phyloP scores from a whole-genome alignment of 2,888 invertebrate genomes.

The Trimorus sp. region DNA sequence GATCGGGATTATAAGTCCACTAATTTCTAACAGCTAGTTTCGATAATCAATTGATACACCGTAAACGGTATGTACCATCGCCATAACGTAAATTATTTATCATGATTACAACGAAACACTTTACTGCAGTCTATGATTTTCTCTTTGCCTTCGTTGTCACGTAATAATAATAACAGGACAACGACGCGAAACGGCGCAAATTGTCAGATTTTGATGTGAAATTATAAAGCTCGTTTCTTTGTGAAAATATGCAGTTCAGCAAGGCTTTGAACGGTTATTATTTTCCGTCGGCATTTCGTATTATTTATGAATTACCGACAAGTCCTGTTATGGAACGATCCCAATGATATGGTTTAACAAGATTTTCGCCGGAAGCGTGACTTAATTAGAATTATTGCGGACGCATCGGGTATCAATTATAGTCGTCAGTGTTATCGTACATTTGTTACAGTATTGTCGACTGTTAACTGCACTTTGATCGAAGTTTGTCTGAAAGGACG shows the following conservation, averaged over 20 bases:
- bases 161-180: slow-evolving; percentile 11
- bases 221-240: slow-evolving; percentile 11
- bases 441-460: too few relatives aligned
- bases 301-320: neutral
- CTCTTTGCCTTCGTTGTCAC: neutral
- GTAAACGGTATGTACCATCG: neutral
- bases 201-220: slow-evolving; percentile 7
- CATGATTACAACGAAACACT: slow-evolving; percentile 2
- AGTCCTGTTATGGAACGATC: neutral
- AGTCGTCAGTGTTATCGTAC: too few relatives aligned
- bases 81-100: neutral
- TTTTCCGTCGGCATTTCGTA: neutral
- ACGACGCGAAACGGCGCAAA: slow-evolving; percentile 7
- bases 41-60: neutral
- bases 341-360: neutral
- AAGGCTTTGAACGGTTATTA: neutral
- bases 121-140: slow-evolving; percentile 14
- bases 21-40: neutral
- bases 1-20: too few relatives aligned
- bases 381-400: too few relatives aligned
- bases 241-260: neutral
- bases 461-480: too few relatives aligned
- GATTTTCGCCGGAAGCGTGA: too few relatives aligned
- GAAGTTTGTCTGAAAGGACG: too few relatives aligned
- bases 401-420: neutral